Conservation (phyloP, 1,140 invertebrate genomes). For the Brachionus koreanus region DNA sequence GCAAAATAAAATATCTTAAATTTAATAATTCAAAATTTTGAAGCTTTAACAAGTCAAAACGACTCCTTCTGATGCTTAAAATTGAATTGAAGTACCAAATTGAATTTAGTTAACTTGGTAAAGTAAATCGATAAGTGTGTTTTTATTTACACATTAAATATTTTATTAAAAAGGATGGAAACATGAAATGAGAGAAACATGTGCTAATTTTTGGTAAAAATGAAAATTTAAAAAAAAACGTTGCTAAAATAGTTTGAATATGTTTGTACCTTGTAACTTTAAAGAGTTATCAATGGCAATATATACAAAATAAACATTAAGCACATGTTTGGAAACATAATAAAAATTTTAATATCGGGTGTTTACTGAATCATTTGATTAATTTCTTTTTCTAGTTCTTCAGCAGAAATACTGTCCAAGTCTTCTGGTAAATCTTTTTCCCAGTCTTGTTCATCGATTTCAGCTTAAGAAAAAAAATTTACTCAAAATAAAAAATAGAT, state of each 20-base stretch:
- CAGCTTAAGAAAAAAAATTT: neutral
- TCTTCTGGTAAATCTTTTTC: slow-evolving; percentile 39
- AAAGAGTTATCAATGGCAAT: neutral
- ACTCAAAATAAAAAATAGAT: neutral
- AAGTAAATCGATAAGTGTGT: neutral
- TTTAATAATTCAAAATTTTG: too few species aligned
- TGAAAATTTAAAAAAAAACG: neutral
- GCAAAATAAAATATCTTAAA: too few species aligned
- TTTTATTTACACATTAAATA: slow-evolving; percentile 11
- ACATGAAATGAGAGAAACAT: neutral
- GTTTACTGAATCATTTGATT: slow-evolving; percentile 41
- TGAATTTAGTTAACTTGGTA: neutral
- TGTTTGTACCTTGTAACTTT: neutral
- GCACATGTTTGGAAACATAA: neutral
- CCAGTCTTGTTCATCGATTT: slow-evolving; percentile 30
- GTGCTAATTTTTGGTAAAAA: neutral
- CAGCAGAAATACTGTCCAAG: slow-evolving; percentile 35
- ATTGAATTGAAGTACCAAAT: too few species aligned
- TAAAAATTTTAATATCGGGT: neutral
- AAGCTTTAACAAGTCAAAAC: too few species aligned
- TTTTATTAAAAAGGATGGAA: neutral
- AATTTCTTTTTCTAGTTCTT: slow-evolving; percentile 44
- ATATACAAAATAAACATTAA: neutral
- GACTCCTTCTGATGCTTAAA: too few species aligned
- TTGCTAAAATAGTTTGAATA: neutral